Evolutionary conservation across 2,888 invertebrate species (phyloP), one percentile per base, ranked within the genome.

Genomic region (Megaustenia siamemsis): DNA sequence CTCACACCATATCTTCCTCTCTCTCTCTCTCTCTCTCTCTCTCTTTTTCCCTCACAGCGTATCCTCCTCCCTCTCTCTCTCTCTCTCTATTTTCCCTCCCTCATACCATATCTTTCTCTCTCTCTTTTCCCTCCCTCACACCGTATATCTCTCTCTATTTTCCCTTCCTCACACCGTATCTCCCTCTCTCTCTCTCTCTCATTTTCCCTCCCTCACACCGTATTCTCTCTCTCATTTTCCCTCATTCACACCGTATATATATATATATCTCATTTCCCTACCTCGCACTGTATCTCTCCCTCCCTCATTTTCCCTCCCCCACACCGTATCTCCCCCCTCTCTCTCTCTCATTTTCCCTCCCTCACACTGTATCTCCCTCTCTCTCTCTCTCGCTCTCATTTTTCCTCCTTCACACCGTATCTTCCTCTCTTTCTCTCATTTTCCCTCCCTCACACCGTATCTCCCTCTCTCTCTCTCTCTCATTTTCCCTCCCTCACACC

Each of bases 1-100:
- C 45, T 75, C 32, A 43, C 60, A 66, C 43, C 49, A n/a, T 73
- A 43, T 80, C 69, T 79, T 28, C 63, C 35, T 71, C 38, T 32
- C 35, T 78, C 73, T n/a, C 32, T 24, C 10, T 73, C 45, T 45
- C 32, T 18, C 28, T 73, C n/a, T 45, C 28, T 12, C n/a, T 45
- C 49, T n/a, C 18, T 28, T 32, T 63, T 38, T 78, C 43, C 32
- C 24, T 40, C 40, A 43, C 24, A 43, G 2, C n/a, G 8, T 63
- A 18, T 43, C n/a, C 28, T 38, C 28, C 63, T 63, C 24, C 21
- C 24, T 32, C 38, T 15, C 24, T 63, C 28, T 18, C 60, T 77
- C 24, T 60, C 10, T 45, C 49, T 73, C 28, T 32, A 12, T 28
- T 28, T 73, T 35, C 28, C 10, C 28, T 32, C 45, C n/a, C n/a